A percentile compares a stretch with the other conserved stretches of the same genome.
Evolutionary conservation across 2,888 invertebrate genomes (phyloP).

Genomic region (Troglohyphantes excavatus): DNA sequence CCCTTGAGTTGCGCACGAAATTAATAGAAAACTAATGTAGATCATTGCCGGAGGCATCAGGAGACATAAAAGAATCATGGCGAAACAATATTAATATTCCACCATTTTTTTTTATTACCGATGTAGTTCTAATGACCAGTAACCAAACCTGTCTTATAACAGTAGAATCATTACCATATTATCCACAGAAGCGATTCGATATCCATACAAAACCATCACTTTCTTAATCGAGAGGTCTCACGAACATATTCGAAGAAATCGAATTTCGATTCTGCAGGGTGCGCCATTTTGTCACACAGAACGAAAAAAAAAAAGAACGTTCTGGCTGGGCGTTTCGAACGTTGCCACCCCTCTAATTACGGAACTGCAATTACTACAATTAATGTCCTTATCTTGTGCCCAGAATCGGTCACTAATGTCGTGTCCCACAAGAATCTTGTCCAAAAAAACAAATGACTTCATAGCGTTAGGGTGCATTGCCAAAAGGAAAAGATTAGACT

Average conservation of each 20-base stretch:
- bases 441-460: not conserved
- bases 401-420: slow-evolving; percentile 6
- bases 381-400: slow-evolving; percentile 57
- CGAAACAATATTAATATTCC: too few relatives aligned
- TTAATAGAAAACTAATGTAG: too few relatives aligned
- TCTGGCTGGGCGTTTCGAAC: slow-evolving; percentile 41
- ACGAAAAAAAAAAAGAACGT: slow-evolving; percentile 28
- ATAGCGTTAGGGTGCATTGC: too few relatives aligned
- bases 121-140: too few relatives aligned
- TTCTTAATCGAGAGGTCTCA: not conserved
- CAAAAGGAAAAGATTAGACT: not conserved
- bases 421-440: slow-evolving; percentile 4
- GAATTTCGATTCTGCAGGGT: slow-evolving; percentile 4
- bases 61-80: too few relatives aligned
- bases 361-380: slow-evolving; percentile 63
- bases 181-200: not conserved
- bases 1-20: too few relatives aligned
- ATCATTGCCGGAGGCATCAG: too few relatives aligned
- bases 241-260: slow-evolving; percentile 1
- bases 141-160: too few relatives aligned
- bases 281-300: slow-evolving; percentile 32
- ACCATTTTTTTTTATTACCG: too few relatives aligned
- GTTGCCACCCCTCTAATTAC: slow-evolving; percentile 57
- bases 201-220: slow-evolving; percentile 6
- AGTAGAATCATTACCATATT: not conserved